phyloP scores from a whole-genome alignment of 2,888 invertebrate genomes.

The Ochropacha duplaris region DNA sequence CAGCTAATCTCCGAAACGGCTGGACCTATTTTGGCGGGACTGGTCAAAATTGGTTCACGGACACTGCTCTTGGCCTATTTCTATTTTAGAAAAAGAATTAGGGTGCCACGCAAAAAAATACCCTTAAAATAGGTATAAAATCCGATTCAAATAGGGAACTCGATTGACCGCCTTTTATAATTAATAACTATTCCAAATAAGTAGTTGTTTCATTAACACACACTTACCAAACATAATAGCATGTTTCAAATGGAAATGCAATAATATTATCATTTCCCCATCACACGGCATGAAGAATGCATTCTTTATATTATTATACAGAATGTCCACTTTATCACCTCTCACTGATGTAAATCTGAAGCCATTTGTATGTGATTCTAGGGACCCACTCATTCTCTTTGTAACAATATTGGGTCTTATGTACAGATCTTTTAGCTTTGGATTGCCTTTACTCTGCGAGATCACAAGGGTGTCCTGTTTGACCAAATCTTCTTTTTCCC shows the following conservation, averaged over 20 bases:
- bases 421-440: constrained; percentile 98
- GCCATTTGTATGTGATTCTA: constrained; percentile 98
- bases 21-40: too few relatives aligned
- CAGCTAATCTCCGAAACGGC: too few relatives aligned
- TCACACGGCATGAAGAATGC: constrained; percentile 99
- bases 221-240: constrained; percentile 97
- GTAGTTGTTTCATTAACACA: too few relatives aligned
- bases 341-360: constrained; percentile 99
- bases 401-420: constrained; percentile 99
- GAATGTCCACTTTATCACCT: constrained; percentile 99
- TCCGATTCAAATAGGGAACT: too few relatives aligned
- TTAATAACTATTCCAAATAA: too few relatives aligned
- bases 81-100: too few relatives aligned
- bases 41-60: too few relatives aligned
- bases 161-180: too few relatives aligned
- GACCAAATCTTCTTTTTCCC: constrained; percentile 98
- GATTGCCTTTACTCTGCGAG: constrained; percentile 98
- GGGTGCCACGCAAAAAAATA: too few relatives aligned
- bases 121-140: too few relatives aligned
- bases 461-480: constrained; percentile 98
- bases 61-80: too few relatives aligned
- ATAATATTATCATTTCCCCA: constrained; percentile 99
- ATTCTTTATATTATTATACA: constrained; percentile 99
- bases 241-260: constrained; percentile 99
- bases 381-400: constrained; percentile 95